Evolutionary conservation across 1,140 invertebrate genomes (phyloP).

Genomic region (Melitaea cinxia): DNA sequence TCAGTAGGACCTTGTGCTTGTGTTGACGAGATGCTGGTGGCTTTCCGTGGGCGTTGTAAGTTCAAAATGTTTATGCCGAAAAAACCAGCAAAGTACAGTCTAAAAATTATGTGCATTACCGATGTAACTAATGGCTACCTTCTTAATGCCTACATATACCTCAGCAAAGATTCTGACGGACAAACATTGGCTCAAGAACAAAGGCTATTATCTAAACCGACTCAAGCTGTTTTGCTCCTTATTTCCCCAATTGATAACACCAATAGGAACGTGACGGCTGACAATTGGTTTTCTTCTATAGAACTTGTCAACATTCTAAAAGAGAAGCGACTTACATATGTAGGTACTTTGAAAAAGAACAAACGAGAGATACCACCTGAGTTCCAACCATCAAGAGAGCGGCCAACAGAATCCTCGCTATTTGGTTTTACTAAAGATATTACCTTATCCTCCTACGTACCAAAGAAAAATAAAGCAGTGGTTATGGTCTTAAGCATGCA

Average conservation of each 20-base stretch:
- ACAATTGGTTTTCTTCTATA: neutral
- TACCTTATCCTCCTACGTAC: constrained; percentile 17
- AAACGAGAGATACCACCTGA: neutral
- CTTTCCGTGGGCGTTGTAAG: constrained; percentile 64
- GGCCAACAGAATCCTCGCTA: constrained; percentile 3
- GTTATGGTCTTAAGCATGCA: constrained; percentile 19
- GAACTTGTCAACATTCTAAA: neutral
- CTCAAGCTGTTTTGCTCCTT: neutral
- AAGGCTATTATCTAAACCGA: neutral
- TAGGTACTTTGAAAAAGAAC: neutral
- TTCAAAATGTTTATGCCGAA: constrained; percentile 75
- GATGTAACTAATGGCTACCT: constrained; percentile 58
- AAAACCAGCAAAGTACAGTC: constrained; percentile 75
- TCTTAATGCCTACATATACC: constrained; percentile 56
- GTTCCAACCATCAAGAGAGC: neutral
- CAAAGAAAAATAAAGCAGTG: constrained; percentile 31
- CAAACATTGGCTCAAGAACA: neutral
- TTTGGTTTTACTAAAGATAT: constrained; percentile 34
- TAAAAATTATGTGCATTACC: constrained; percentile 67
- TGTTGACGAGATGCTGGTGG: constrained; percentile 62
- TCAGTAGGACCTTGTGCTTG: constrained; percentile 41
- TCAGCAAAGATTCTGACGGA: constrained; percentile 49
- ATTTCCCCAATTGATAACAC: neutral
- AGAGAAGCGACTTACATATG: neutral
- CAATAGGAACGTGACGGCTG: neutral